A percentile compares a stretch with the other conserved stretches of the same genome.
phyloP scores from a whole-genome alignment of 1,140 invertebrate species.

The Hyles euphorbiae region DNA sequence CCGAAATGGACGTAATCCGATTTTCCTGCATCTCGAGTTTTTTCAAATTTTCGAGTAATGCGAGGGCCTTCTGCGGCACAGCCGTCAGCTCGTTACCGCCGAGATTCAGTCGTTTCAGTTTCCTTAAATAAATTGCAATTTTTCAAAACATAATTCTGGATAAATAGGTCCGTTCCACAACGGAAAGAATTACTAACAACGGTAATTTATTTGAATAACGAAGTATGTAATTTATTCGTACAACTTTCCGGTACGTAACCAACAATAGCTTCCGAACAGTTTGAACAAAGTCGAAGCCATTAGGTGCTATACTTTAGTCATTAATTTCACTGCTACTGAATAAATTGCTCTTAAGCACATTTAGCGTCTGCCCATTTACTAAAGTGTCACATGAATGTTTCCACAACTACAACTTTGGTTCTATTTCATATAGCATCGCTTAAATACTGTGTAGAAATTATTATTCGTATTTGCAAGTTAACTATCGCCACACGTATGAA shows the following conservation, averaged over 20 bases:
- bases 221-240: conserved; percentile 24
- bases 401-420: too few species aligned
- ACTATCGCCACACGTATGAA: too few species aligned
- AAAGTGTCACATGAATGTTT: too few species aligned
- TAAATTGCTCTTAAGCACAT: neutral
- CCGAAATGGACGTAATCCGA: conserved; percentile 83
- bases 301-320: conserved; percentile 8
- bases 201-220: conserved; percentile 12
- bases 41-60: conserved; percentile 85
- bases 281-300: conserved; percentile 15
- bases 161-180: neutral
- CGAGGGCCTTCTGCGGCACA: conserved; percentile 86
- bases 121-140: conserved; percentile 72
- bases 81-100: conserved; percentile 87
- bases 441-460: too few species aligned
- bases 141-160: neutral
- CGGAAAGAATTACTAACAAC: conserved; percentile 15
- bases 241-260: conserved; percentile 12
- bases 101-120: conserved; percentile 89
- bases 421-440: too few species aligned
- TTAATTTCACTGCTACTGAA: conserved; percentile 7
- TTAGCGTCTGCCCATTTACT: too few species aligned
- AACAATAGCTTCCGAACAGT: conserved; percentile 17
- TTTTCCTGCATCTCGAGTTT: conserved; percentile 93
- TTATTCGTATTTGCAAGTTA: too few species aligned